These are phyloP conservation scores for Zaprionus bogoriensis DNA, from an alignment of 2,888 invertebrate species.

Conservation along the genomic window DNA sequence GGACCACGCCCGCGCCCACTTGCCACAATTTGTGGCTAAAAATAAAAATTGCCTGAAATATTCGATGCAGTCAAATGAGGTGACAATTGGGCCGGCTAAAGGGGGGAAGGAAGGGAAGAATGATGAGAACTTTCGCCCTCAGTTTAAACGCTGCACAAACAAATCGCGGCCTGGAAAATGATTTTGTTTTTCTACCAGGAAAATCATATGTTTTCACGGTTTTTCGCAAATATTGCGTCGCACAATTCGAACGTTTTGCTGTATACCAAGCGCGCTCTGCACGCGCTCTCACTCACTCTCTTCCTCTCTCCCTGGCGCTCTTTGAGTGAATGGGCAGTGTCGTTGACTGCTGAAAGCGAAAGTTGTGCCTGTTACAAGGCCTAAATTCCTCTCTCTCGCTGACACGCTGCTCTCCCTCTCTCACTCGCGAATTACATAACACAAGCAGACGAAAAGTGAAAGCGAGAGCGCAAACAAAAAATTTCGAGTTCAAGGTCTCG, in stretches of 20 bases:
- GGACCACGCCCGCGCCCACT: conserved; percentile 12
- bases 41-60: not conserved
- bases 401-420: conserved; percentile 11
- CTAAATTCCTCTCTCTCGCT: conserved; percentile 37
- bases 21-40: not conserved
- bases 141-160: not conserved
- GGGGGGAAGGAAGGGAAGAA: not conserved
- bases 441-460: conserved; percentile 40
- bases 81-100: not conserved
- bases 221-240: conserved; percentile 1
- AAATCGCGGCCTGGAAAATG: not conserved
- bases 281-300: not conserved
- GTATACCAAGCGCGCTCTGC: not conserved
- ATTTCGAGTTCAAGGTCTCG: conserved; percentile 81
- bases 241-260: not conserved
- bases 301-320: conserved; percentile 4
- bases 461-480: conserved; percentile 30
- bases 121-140: not conserved
- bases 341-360: conserved; percentile 78
- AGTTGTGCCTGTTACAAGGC: conserved; percentile 67
- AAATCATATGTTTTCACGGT: conserved; percentile 2
- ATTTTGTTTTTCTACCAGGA: not conserved
- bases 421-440: conserved; percentile 59
- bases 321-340: conserved; percentile 36
- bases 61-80: not conserved